Evolutionary conservation across 2,888 invertebrate species (phyloP), one percentile per base, ranked within the genome.

Genomic region (Hirtodrosophila histrioides): DNA sequence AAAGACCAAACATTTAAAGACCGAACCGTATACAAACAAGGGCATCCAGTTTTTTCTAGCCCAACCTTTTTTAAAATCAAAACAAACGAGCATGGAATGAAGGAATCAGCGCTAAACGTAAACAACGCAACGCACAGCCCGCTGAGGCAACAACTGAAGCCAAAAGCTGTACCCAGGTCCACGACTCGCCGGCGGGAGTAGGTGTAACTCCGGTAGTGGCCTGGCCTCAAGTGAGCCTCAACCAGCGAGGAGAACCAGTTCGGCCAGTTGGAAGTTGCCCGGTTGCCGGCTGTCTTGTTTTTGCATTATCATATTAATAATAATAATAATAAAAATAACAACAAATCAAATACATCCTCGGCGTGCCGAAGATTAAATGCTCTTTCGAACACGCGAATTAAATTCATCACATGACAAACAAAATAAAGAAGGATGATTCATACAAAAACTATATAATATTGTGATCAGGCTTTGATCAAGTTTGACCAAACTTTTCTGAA

Each of bases 71-170:
- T 67, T 69, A 71, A 82, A 87, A 83, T 85, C 82, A 83, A 83
- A 83, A 83, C 82, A 83, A 83, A 83, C 85, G 61, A 85, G 85
- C 69, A 70, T 87, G 79, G 86, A 87, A 83, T 85, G 87, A 49
- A 75, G 82, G 65, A 83, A 83, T 46, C 68, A 36, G 24, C 60
- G 82, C 79, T 83, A 85, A 83, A 85, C 85, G 82, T 83, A 83
- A 83, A 83, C 82, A 83, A 85, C 86, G 51, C 62, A 80, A 63
- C 41, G 62, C 55, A 58, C 48, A 58, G 62, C 73, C 73, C 76
- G 76, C 56, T 12, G 76, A 69, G 74, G 31, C 69, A 62, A 44
- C 53, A 12, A 33, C 33, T 43, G 33, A 58, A 57, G 11, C 63
- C 35, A 9, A 41, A 57, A 9, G 35, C 63, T 53, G 33, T 31